These are phyloP conservation scores for Dipodomys merriami DNA, from an alignment of 2,113 vertebrate species.

Conservation along the genomic window DNA sequence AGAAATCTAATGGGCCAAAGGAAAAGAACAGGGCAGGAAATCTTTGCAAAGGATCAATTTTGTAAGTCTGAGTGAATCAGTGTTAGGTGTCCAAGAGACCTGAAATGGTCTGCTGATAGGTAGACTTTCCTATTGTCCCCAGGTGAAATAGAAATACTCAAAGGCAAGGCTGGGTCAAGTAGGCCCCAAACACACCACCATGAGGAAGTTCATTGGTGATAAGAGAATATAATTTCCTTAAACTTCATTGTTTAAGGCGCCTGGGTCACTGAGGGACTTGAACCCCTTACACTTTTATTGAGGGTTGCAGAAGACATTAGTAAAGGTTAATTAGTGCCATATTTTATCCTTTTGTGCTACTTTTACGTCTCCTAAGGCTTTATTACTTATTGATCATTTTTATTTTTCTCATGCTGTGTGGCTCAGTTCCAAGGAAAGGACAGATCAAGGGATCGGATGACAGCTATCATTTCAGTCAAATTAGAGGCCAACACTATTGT, in stretches of 20 bases:
- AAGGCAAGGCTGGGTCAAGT: background rate
- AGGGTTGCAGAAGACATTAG: constrained; percentile 16
- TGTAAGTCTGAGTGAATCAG: background rate
- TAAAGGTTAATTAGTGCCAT: constrained; percentile 71
- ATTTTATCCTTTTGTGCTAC: background rate
- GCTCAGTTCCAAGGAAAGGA: constrained; percentile 46
- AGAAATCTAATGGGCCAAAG: background rate
- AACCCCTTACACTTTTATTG: constrained; percentile 60
- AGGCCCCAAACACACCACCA: background rate
- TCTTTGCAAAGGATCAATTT: background rate
- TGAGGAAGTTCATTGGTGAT: constrained; percentile 36
- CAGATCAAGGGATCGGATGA: background rate
- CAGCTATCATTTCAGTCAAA: background rate
- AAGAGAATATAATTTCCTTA: constrained; percentile 16
- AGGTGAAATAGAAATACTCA: background rate
- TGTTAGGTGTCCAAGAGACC: background rate
- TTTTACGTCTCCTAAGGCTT: constrained; percentile 61
- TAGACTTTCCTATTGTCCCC: background rate
- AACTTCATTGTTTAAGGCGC: constrained; percentile 30
- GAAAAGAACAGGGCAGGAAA: background rate
- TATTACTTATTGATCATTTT: constrained; percentile 72
- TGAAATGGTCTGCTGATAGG: background rate
- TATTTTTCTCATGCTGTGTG: constrained; percentile 11
- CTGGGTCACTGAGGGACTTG: background rate
- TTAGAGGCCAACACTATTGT: background rate